Base-by-base conservation (phyloP, 2,888 invertebrate genomes). In the Bugula neritina region DNA sequence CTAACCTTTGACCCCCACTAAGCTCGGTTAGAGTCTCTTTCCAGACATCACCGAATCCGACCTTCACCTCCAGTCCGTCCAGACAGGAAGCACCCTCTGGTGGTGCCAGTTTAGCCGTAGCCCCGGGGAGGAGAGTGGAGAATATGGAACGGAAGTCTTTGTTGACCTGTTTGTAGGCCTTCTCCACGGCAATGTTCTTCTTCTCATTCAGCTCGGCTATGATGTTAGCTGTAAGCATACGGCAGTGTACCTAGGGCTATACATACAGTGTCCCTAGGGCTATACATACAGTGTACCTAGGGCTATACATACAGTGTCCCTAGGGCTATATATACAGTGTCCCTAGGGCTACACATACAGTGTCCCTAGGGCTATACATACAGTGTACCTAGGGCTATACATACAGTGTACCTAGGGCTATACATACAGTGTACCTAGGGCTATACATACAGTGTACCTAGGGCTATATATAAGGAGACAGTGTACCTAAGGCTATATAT, bases 61-160 rank as follows among this genome's bases (percentile, higher is more conserved):
- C 93, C 84, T 90, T 91, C 21, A 91, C 88, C 87, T 96, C 94
- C 0, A 98, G 87, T 0, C 98, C 98, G 72, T 93, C 90, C 1
- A 94, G 86, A 73, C 93, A 90, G 13, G 88, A 86, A 78, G 87
- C 87, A 1, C 90, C 91, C n/a, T 88, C 88, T 0, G 90, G 89
- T 25, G 94, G 91, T 73, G 88, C 87, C n/a, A 99, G 87, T 80
- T 90, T 89, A 0, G 97, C 96, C 78, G 90, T 88, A 0, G 97
- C 92, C 0, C 95, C 96, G 1, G 95, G 94, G 77, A 99, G 87
- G 74, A 99, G 86, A 0, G 92, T 90, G 74, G 90, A 89, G 86
- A 98, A 98, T 82, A 99, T 99, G 35, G 92, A 91, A 13, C 93
- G 92, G 84, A 99, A 98, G 86, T 98, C 96, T 80, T 88, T 87